Base-by-base conservation (phyloP, 2,888 invertebrate species). In the Laothoe populi region DNA sequence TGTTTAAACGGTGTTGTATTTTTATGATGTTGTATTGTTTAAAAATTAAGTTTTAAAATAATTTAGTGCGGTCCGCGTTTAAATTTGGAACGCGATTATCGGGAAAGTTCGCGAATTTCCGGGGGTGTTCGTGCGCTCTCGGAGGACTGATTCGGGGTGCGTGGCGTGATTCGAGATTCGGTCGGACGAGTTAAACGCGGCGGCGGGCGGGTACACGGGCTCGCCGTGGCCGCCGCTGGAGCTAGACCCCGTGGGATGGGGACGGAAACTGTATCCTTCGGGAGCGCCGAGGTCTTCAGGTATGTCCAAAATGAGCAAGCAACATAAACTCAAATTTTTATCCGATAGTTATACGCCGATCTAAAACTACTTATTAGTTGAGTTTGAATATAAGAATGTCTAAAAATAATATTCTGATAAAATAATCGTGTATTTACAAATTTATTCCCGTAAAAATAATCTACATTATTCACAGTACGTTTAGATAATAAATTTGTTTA, bases 171-270 rank as follows among this genome's bases (percentile, higher is more conserved):
- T 86, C 94, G 95, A 93, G 93, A 95, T 95, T 95, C 95, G 96
- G 94, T 96, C 96, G 92, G 96, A 96, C 95, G 96, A 96, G 94
- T 93, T 93, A 81, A 94, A 93, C 92, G 93, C 95, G 87, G 94
- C 94, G 92, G 94, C 95, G 94, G 95, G 95, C 93, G 95, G 95
- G 84, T 95, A 95, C 93, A 94, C 95, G 94, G 95, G 96, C 90
- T 95, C 96, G 88, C 96, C 96, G 91, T 96, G 96, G 96, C 96
- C 96, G 84, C 95, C 96, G 83, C 93, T 95, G 70, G 95, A 95
- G 83, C 94, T 96, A 90, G 96, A 96, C 93, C 95, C 95, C 84
- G 95, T 95, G 87, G 95, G 94, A 90, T 96, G 96, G 96, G 96
- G 96, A 70, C 95, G 96, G 77, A 96, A 96, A 87, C 93, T 96